Conservation (phyloP, 2,797 vertebrate genomes). For the Triplophysa bombifrons region DNA sequence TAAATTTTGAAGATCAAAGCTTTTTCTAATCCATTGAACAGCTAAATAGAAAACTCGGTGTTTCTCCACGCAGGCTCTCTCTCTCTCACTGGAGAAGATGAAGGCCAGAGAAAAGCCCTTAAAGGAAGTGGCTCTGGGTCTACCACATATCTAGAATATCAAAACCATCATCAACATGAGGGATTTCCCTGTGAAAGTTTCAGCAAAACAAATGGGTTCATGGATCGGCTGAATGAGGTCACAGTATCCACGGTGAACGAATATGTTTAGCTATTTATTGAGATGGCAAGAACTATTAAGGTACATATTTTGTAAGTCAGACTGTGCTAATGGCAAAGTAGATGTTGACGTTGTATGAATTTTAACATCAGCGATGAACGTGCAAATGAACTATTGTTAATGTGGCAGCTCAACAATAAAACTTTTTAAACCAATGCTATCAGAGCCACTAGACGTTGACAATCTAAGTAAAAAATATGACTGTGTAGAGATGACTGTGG, state of each 20-base stretch:
- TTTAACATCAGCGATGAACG: not conserved
- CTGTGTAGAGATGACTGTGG: slow-evolving; percentile 59
- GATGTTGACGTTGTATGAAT: not conserved
- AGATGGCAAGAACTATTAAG: slow-evolving; percentile 7
- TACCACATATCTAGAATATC: slow-evolving; percentile 15
- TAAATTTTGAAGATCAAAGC: slow-evolving; percentile 2
- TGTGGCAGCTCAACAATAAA: not conserved
- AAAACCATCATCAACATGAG: slow-evolving; percentile 13
- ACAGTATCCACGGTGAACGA: slow-evolving; percentile 32
- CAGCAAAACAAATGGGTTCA: slow-evolving; percentile 21
- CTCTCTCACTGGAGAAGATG: slow-evolving; percentile 6
- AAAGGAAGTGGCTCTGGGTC: not conserved
- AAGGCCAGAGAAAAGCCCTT: slow-evolving; percentile 9
- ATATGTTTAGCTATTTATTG: slow-evolving; percentile 33
- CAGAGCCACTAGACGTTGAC: slow-evolving; percentile 15
- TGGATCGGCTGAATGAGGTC: slow-evolving; percentile 36
- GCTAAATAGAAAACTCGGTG: slow-evolving; percentile 21
- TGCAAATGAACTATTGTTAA: not conserved
- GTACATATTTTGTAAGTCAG: not conserved
- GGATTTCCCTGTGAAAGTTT: not conserved
- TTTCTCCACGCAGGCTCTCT: not conserved
- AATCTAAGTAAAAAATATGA: slow-evolving; percentile 38
- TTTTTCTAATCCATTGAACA: not conserved
- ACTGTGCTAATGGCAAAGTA: not conserved
- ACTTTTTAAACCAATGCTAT: not conserved